These are phyloP conservation scores for Phalacrocorax pelagicus DNA, from an alignment of 2,113 vertebrate species.

Conservation along the genomic window DNA sequence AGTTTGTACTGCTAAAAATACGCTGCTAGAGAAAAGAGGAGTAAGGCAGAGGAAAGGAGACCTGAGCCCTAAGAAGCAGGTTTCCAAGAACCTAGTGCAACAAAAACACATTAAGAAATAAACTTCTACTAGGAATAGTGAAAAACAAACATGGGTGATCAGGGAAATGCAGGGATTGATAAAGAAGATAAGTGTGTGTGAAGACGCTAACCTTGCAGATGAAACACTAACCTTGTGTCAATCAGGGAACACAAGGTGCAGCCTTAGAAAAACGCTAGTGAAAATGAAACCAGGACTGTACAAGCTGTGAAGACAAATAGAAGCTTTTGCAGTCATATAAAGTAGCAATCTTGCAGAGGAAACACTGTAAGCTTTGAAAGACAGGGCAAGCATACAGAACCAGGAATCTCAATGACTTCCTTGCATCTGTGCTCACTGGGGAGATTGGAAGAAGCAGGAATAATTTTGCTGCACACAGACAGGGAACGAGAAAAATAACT, in stretches of 20 bases:
- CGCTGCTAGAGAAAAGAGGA: background rate
- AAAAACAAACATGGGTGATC: slow-evolving; percentile 1
- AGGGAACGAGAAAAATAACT: background rate
- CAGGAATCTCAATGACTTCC: background rate
- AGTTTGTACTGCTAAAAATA: background rate
- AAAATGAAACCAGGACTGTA: slow-evolving; percentile 16
- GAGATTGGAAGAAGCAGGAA: background rate
- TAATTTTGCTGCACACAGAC: background rate
- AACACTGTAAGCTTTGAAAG: background rate
- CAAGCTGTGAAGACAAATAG: slow-evolving; percentile 26
- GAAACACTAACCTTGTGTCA: background rate
- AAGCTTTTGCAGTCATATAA: slow-evolving; percentile 36
- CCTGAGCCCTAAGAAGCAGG: background rate
- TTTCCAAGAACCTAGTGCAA: background rate
- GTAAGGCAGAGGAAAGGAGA: background rate
- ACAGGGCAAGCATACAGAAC: background rate
- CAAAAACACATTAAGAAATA: background rate
- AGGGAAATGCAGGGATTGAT: slow-evolving; percentile 1
- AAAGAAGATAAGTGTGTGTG: background rate
- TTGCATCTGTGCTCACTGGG: background rate
- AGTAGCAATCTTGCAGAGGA: background rate
- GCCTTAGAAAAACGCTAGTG: background rate
- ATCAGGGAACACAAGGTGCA: background rate
- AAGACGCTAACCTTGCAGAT: slow-evolving; percentile 44
- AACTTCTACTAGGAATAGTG: slow-evolving; percentile 48